Percentiles rank a stretch among this genome's conserved stretches.
These are phyloP conservation scores for Anoplopoma fimbria DNA, from an alignment of 2,113 vertebrate genomes.

Conservation along the genomic window DNA sequence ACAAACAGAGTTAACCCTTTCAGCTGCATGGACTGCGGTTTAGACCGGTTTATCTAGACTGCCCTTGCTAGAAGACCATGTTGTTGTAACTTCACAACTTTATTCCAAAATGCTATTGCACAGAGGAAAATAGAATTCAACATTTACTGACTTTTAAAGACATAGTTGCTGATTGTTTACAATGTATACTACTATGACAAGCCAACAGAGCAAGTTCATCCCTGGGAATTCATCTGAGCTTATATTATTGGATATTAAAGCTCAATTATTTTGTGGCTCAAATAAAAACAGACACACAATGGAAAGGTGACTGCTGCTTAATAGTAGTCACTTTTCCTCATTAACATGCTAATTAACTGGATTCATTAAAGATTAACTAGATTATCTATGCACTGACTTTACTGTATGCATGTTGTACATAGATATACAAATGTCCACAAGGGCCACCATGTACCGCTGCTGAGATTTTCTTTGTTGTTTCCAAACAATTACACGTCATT, in stretches of 20 bases:
- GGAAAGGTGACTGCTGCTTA: neutral
- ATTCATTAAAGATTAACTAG: neutral
- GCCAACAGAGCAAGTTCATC: neutral
- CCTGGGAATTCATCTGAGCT: neutral
- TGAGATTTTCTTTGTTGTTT: neutral
- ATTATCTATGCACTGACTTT: neutral
- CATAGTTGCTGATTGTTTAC: neutral
- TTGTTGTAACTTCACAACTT: neutral
- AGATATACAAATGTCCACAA: neutral
- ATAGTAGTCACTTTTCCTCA: neutral
- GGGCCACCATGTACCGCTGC: neutral
- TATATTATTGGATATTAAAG: neutral
- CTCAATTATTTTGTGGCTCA: neutral
- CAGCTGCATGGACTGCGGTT: conserved; percentile 15
- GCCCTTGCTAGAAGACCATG: neutral
- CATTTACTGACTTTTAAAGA: neutral
- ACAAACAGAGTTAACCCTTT: conserved; percentile 47
- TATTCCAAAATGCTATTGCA: neutral
- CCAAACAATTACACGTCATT: neutral
- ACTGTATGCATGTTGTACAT: neutral
- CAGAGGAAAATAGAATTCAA: neutral
- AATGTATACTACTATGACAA: neutral
- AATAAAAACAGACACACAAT: neutral
- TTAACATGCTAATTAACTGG: neutral
- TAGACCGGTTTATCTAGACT: neutral